Conservation (phyloP, 2,888 invertebrate genomes). For the Amphipyra tragopoginis region DNA sequence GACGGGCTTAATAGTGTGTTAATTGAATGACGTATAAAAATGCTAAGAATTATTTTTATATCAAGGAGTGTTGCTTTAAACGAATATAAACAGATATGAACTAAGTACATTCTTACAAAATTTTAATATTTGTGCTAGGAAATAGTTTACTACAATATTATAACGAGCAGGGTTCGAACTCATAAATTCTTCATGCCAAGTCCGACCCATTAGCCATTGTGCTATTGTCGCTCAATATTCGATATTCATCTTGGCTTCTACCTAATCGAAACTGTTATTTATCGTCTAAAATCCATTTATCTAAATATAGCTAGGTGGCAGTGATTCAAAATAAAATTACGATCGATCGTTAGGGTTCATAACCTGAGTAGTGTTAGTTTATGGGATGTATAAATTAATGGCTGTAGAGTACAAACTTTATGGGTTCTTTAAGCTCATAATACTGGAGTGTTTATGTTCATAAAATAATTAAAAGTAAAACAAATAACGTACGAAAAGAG, state of each 20-base stretch:
- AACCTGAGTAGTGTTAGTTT: constrained; percentile 41
- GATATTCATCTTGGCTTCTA: neutral
- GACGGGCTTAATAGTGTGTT: no score
- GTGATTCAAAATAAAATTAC: constrained; percentile 49
- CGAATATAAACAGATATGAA: no score
- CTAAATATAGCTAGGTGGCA: constrained; percentile 41
- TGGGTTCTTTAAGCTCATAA: constrained; percentile 36
- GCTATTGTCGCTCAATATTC: neutral
- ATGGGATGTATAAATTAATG: constrained; percentile 38
- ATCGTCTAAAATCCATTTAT: constrained; percentile 16
- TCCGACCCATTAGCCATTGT: neutral
- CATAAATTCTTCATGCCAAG: no score
- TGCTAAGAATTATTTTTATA: no score
- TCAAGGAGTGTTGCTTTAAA: no score
- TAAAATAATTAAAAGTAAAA: constrained; percentile 16
- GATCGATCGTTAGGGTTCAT: constrained; percentile 51
- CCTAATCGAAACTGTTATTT: constrained; percentile 25
- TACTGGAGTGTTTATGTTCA: constrained; percentile 15
- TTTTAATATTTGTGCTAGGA: no score
- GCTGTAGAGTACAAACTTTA: constrained; percentile 32
- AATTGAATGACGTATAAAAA: no score
- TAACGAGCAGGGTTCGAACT: no score
- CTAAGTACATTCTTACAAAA: no score
- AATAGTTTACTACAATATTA: no score
- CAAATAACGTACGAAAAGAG: constrained; percentile 1